Base-by-base conservation (phyloP, 2,113 vertebrate species). In the Australoheros scitulus region DNA sequence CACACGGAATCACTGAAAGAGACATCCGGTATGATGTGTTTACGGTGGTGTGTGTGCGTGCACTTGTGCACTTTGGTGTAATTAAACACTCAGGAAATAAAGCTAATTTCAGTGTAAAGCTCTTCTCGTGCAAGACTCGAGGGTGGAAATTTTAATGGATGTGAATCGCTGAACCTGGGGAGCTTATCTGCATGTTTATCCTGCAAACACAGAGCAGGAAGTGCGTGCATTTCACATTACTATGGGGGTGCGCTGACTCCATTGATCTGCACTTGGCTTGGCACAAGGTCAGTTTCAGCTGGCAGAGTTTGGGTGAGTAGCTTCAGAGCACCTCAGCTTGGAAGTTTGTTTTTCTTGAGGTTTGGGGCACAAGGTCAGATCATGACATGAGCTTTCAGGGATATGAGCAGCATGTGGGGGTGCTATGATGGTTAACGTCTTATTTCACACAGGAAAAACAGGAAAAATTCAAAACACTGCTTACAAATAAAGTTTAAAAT, bases 21-120 rank as follows among this genome's bases (percentile, higher is more conserved):
- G 11, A 47, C 36, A 29, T n/a, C 43, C 6, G 6, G 57, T 9
- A 5, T 59, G n/a, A 41, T 59, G 3, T 26, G 41, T 2, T 47
- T 26, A 68, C 38, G 11, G 14, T 50, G 70, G 43, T 20, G 56
- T 80, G 24, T 3, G 3, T 29, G 77, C 18, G 3, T 29, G 77
- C 18, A 29, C 5, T 36, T 43, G 68, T 43, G 61, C 18, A 36
- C 13, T 61, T 61, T 24, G 34, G 26, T 64, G 26, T 80, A 56
- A 83, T 84, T 64, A 81, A 56, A 74, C 47, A 20, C 10, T 3
- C 6, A 76, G 32, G 15, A 83, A 74, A 60, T 81, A 18, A 74
- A 74, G n/a, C 36, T 41, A 18, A 29, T 55, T 72, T 78, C 13
- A 77, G 15, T n/a, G 38, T 43, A n/a, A 61, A 85, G n/a, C 22